phyloP scores from a whole-genome alignment of 2,888 invertebrate genomes.

The Drosophila pseudotalamancana region DNA sequence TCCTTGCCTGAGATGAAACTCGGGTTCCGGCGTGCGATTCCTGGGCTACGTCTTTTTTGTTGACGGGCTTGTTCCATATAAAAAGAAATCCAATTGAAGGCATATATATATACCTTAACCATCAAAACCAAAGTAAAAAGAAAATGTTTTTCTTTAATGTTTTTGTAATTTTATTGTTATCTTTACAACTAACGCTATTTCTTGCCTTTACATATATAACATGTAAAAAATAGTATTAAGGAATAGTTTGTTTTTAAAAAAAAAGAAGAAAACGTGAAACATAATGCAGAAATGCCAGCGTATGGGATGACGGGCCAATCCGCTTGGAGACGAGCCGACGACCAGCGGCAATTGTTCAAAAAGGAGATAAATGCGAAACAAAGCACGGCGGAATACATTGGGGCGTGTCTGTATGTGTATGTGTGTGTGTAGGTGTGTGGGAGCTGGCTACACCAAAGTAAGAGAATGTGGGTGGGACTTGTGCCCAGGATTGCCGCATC shows the following conservation, averaged over 20 bases:
- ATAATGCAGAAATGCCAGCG: conserved; percentile 38
- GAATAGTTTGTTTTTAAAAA: conserved; percentile 58
- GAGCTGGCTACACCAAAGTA: conserved; percentile 36
- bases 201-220: conserved; percentile 83
- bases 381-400: conserved; percentile 18
- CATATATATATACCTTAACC: not conserved
- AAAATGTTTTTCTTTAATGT: conserved; percentile 19
- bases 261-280: conserved; percentile 34
- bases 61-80: too few species aligned
- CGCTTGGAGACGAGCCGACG: not conserved
- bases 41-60: too few species aligned
- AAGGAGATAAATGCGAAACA: conserved; percentile 62
- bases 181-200: conserved; percentile 78
- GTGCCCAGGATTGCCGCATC: not conserved
- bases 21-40: too few species aligned
- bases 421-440: not conserved
- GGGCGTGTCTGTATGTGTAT: conserved; percentile 5
- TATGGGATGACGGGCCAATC: conserved; percentile 8
- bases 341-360: conserved; percentile 34
- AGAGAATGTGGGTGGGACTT: conserved; percentile 43
- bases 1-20: too few species aligned
- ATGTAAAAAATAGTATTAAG: conserved; percentile 81
- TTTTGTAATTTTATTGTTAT: conserved; percentile 49
- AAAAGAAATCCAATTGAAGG: too few species aligned
- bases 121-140: not conserved